Conservation (phyloP, 2,888 invertebrate species). For the Pandemis corylana region DNA sequence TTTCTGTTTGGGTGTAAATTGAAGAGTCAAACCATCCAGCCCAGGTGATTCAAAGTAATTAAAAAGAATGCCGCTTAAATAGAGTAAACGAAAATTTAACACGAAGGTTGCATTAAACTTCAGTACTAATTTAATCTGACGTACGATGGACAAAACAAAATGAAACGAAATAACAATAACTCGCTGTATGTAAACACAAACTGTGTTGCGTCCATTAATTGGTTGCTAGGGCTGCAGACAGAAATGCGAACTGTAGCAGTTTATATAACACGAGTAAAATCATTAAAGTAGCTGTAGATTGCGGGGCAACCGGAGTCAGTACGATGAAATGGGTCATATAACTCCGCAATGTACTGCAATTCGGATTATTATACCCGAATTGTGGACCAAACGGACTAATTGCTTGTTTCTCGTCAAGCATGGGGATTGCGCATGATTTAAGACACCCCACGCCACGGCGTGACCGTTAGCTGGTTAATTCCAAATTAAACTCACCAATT, state of each 20-base stretch:
- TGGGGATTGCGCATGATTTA: slow-evolving; percentile 59
- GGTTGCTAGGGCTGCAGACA: slow-evolving; percentile 12
- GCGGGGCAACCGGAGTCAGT: background rate
- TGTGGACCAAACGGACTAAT: slow-evolving; percentile 65
- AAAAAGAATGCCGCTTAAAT: background rate
- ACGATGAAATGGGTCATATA: background rate
- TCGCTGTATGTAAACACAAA: slow-evolving; percentile 19
- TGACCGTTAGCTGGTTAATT: slow-evolving; percentile 25
- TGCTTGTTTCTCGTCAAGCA: slow-evolving; percentile 63
- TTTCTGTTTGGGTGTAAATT: no score
- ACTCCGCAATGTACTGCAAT: background rate
- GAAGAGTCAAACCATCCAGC: background rate
- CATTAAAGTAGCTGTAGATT: background rate
- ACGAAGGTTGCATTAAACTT: slow-evolving; percentile 10
- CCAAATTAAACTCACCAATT: slow-evolving; percentile 32
- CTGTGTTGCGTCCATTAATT: slow-evolving; percentile 28
- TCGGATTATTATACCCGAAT: background rate
- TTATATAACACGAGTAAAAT: background rate
- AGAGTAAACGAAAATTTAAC: background rate
- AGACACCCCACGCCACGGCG: slow-evolving; percentile 34
- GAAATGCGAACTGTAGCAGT: background rate
- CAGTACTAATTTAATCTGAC: slow-evolving; percentile 24
- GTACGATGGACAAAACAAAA: slow-evolving; percentile 27
- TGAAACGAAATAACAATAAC: slow-evolving; percentile 35
- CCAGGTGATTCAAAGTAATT: background rate